A percentile compares a stretch with the other conserved stretches of the same genome.
phyloP scores from a whole-genome alignment of 1,140 invertebrate genomes.

The honey bee (Apis mellifera) region Amel_HAv3.1 CM009932.2:15560501-15561000 shows the following conservation, averaged over 20 bases:
- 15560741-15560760: constrained; percentile 1
- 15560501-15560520: background rate
- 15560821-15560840: constrained; percentile 40
- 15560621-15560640: background rate
- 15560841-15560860: background rate
- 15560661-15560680: background rate
- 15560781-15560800: constrained; percentile 14
- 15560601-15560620: background rate
- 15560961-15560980: background rate
- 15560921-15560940: background rate
- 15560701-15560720: constrained; percentile 14
- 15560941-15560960: background rate
- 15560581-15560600: constrained; percentile 11
- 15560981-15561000: constrained; percentile 22
- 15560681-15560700: background rate
- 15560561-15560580: constrained; percentile 25
- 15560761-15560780: constrained; percentile 13
- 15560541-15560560: background rate
- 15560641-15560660: background rate
- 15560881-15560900: background rate
- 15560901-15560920: background rate
- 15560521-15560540: background rate
- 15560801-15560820: constrained; percentile 20
- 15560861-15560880: background rate
- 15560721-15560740: background rate